Conservation (phyloP, 2,797 vertebrate genomes). For the Falco peregrinus region DNA sequence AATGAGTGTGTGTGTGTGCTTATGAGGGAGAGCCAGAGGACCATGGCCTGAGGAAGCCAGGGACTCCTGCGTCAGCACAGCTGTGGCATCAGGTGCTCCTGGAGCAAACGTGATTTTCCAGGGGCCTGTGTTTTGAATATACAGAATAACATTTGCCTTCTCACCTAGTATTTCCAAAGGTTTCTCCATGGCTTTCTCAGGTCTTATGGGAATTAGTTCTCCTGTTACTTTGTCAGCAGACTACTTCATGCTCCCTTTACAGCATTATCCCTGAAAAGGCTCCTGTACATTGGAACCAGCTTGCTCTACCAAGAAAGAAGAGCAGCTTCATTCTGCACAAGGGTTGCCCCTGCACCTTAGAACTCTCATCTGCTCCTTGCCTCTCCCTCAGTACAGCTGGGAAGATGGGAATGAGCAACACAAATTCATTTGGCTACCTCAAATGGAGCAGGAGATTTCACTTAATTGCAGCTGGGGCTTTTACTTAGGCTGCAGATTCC, state of each 20-base stretch:
- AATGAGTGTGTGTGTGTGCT: not conserved
- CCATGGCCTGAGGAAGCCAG: fast-evolving
- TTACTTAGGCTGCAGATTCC: not conserved
- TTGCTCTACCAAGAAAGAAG: not conserved
- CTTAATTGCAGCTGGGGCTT: not conserved
- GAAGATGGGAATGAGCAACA: not conserved
- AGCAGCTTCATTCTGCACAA: not conserved
- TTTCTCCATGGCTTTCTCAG: not conserved
- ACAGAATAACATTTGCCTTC: not conserved
- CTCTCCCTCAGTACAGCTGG: not conserved
- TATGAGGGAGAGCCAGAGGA: not conserved
- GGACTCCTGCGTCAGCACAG: not conserved
- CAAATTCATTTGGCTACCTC: not conserved
- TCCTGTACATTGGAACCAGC: not conserved
- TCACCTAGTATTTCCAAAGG: not conserved
- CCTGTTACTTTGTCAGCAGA: not conserved
- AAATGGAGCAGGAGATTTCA: not conserved
- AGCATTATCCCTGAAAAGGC: not conserved
- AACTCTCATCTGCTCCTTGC: not conserved
- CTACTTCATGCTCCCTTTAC: not conserved
- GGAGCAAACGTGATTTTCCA: not conserved
- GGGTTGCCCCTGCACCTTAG: fast-evolving
- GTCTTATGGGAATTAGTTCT: not conserved
- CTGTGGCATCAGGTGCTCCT: fast-evolving
- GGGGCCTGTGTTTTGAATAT: not conserved